Conservation (phyloP, 2,797 vertebrate genomes). For the Phrynocephalus guinanensis region DNA sequence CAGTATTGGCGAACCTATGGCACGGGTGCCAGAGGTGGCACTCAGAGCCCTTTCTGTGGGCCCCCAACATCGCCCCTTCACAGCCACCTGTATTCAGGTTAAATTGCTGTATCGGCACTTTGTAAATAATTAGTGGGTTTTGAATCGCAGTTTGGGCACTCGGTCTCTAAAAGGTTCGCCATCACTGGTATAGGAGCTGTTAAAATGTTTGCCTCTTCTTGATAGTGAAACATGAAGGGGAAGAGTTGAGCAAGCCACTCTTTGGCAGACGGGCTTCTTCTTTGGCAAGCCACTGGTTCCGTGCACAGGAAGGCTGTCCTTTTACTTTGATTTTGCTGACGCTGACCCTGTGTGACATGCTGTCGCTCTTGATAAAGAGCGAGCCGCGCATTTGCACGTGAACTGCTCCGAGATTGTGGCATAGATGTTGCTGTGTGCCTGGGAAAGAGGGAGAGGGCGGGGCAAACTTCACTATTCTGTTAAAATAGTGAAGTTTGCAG, state of each 20-base stretch:
- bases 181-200: background rate
- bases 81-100: no score
- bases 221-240: background rate
- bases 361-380: slow-evolving; percentile 58
- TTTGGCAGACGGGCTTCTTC: background rate
- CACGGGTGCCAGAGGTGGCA: no score
- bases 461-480: no score
- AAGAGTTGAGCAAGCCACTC: background rate
- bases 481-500: no score
- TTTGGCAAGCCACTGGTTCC: background rate
- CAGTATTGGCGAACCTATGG: no score
- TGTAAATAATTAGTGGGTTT: no score
- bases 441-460: slow-evolving; percentile 3
- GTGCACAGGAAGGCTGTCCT: slow-evolving; percentile 19
- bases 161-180: no score
- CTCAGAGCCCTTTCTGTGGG: no score
- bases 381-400: slow-evolving; percentile 21
- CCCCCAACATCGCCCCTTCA: no score
- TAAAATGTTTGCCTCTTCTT: background rate
- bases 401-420: slow-evolving; percentile 28
- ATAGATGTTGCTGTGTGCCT: slow-evolving; percentile 16
- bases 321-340: slow-evolving; percentile 54
- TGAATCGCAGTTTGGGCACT: no score
- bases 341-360: slow-evolving; percentile 60
- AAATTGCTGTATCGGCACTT: no score